These are phyloP conservation scores for Trichoplusia ni DNA, from an alignment of 1,140 invertebrate species.

Conservation along the genomic window DNA sequence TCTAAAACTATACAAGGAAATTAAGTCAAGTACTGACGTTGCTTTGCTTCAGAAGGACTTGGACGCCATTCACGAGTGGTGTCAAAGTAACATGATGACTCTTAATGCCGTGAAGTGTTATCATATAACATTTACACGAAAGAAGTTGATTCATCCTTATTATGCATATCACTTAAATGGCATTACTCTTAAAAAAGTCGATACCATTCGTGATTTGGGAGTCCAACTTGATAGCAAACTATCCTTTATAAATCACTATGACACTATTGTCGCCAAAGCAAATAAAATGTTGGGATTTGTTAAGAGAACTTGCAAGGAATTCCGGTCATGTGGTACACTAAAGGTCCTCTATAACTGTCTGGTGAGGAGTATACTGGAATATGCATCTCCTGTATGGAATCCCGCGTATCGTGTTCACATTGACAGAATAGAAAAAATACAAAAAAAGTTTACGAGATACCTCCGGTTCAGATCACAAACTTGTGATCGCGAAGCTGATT, in stretches of 20 bases:
- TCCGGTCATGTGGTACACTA: not conserved
- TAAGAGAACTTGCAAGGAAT: not conserved
- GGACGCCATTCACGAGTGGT: not conserved
- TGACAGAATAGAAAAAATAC: not conserved
- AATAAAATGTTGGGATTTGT: constrained; percentile 25
- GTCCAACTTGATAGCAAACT: not conserved
- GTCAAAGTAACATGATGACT: not conserved
- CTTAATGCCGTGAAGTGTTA: not conserved
- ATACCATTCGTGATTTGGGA: not conserved
- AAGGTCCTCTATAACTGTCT: not conserved
- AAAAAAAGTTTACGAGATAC: not conserved
- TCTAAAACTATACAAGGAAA: not conserved
- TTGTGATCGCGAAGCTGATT: not conserved
- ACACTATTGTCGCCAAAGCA: not conserved
- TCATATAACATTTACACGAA: too few relatives aligned
- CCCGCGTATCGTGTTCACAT: not conserved
- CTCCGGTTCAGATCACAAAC: not conserved
- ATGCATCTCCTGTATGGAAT: not conserved
- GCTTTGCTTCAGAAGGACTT: too few relatives aligned
- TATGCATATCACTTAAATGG: not conserved
- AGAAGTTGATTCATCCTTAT: not conserved
- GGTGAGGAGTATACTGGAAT: not conserved
- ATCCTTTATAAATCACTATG: not conserved
- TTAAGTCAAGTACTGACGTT: not conserved
- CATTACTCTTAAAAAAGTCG: too few relatives aligned